A percentile compares a stretch with the other conserved stretches of the same genome.
Conservation (phyloP, 2,797 vertebrate species). For the Acipenser ruthenus region DNA sequence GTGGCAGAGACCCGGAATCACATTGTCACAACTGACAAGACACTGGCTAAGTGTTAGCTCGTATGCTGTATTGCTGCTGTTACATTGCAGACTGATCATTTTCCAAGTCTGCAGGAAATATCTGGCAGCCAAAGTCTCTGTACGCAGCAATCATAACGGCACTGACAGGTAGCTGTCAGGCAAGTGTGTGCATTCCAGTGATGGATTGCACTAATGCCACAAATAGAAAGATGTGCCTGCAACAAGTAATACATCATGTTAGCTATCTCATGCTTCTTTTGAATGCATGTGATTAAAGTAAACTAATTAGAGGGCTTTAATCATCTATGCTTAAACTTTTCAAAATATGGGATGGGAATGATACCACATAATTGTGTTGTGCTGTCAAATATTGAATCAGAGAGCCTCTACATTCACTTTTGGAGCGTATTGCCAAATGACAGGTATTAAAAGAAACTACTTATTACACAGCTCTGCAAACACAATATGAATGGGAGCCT, state of each 20-base stretch:
- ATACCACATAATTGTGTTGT: not conserved
- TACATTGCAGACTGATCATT: conserved; percentile 16
- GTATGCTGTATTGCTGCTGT: conserved; percentile 10
- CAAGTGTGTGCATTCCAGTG: conserved; percentile 22
- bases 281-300: conserved; percentile 40
- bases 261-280: conserved; percentile 24
- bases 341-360: conserved; percentile 5
- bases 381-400: not conserved
- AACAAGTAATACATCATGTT: conserved; percentile 40
- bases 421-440: no score
- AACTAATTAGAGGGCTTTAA: conserved; percentile 35
- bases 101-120: conserved; percentile 14
- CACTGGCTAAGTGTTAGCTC: conserved; percentile 17
- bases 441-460: no score
- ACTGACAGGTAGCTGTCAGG: conserved; percentile 39
- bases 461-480: no score
- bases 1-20: conserved; percentile 1
- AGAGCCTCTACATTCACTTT: no score
- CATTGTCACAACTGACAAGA: conserved; percentile 17
- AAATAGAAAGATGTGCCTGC: conserved; percentile 28
- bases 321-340: conserved; percentile 13
- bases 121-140: conserved; percentile 31
- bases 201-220: conserved; percentile 29
- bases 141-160: conserved; percentile 24
- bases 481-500: no score